phyloP scores from a whole-genome alignment of 2,888 invertebrate genomes.

The Sphaerophoria rueppellii region DNA sequence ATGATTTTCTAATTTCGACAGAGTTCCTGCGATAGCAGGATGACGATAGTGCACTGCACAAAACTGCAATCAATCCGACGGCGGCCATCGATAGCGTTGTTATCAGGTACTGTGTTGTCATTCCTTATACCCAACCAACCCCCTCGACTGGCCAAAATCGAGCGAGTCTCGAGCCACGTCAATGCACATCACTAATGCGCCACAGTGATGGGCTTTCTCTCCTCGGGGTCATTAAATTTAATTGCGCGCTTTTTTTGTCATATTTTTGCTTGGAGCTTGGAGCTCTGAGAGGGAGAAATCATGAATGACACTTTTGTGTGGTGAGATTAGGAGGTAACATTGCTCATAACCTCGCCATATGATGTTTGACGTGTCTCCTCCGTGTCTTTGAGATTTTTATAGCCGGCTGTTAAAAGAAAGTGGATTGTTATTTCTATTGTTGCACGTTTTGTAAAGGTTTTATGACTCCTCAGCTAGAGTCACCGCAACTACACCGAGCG shows the following conservation, averaged over 20 bases:
- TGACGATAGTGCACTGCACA: slow-evolving; percentile 63
- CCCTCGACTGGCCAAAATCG: slow-evolving; percentile 21
- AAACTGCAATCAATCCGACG: slow-evolving; percentile 61
- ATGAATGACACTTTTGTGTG: slow-evolving; percentile 34
- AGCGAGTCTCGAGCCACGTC: slow-evolving; percentile 43
- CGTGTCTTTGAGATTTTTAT: slow-evolving; percentile 69
- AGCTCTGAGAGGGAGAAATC: background rate
- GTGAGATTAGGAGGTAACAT: slow-evolving; percentile 37
- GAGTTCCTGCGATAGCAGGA: slow-evolving; percentile 61
- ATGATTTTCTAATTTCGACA: slow-evolving; percentile 69
- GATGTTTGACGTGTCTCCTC: slow-evolving; percentile 53
- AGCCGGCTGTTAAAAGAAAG: slow-evolving; percentile 65
- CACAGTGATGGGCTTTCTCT: slow-evolving; percentile 63
- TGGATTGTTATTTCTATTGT: slow-evolving; percentile 69
- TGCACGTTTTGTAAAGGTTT: slow-evolving; percentile 62
- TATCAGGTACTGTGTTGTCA: slow-evolving; percentile 67
- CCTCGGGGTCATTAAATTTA: slow-evolving; percentile 72
- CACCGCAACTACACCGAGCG: slow-evolving; percentile 23
- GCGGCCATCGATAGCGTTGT: slow-evolving; percentile 66
- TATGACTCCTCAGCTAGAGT: slow-evolving; percentile 40
- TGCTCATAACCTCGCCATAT: slow-evolving; percentile 50
- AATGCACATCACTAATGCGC: slow-evolving; percentile 54
- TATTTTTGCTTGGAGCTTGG: background rate
- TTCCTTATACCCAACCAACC: background rate
- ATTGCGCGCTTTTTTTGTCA: slow-evolving; percentile 54